phyloP scores from a whole-genome alignment of 1,140 invertebrate species.

The Drosophila nasuta region DNA sequence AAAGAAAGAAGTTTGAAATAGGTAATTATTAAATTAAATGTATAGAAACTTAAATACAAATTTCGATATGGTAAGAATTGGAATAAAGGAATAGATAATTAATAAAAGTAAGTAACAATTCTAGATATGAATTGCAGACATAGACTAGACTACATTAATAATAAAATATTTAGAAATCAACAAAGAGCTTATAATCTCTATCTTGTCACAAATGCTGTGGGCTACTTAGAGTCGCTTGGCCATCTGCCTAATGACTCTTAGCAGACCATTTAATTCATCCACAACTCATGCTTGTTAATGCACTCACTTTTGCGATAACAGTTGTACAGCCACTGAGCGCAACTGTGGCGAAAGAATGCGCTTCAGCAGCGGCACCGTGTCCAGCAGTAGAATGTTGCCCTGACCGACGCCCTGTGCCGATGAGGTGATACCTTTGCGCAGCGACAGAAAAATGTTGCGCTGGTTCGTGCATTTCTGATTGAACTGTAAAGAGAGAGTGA shows the following conservation, averaged over 20 bases:
- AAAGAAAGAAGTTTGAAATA: too few species aligned
- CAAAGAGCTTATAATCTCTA: too few species aligned
- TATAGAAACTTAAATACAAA: too few species aligned
- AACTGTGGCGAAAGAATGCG: slow-evolving; percentile 91
- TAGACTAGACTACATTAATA: too few species aligned
- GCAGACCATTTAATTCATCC: neutral
- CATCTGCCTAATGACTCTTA: neutral
- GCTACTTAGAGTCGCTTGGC: neutral
- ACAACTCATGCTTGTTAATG: neutral
- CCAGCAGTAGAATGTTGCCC: slow-evolving; percentile 87
- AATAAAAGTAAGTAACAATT: too few species aligned
- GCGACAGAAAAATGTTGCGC: slow-evolving; percentile 87
- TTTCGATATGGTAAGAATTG: too few species aligned
- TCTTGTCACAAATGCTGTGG: too few species aligned
- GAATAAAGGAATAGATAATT: too few species aligned
- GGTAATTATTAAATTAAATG: too few species aligned
- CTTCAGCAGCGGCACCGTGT: slow-evolving; percentile 91
- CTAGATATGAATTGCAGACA: too few species aligned
- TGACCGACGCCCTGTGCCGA: slow-evolving; percentile 87
- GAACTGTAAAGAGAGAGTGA: slow-evolving; percentile 87
- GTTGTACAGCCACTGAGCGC: slow-evolving; percentile 89
- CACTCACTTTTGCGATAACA: slow-evolving; percentile 67
- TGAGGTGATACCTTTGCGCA: slow-evolving; percentile 88
- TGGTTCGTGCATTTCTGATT: slow-evolving; percentile 86
- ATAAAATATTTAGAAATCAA: too few species aligned